A percentile compares a stretch with the other conserved stretches of the same genome.
phyloP scores from a whole-genome alignment of 2,888 invertebrate species.

The Leucoma salicis region DNA sequence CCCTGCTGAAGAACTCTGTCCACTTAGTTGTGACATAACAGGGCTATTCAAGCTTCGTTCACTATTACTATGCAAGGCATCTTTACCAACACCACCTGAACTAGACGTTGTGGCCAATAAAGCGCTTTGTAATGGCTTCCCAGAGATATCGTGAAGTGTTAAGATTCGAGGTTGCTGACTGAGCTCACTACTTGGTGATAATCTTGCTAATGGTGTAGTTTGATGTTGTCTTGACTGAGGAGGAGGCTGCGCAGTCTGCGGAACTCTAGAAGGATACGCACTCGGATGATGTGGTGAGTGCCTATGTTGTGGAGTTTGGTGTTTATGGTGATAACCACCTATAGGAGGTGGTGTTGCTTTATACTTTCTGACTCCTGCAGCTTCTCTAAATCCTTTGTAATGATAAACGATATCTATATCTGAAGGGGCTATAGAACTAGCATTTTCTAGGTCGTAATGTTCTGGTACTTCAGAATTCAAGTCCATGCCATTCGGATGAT shows the following conservation, averaged over 20 bases:
- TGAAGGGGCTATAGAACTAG: slow-evolving; percentile 98
- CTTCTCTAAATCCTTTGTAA: slow-evolving; percentile 96
- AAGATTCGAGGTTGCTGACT: slow-evolving; percentile 96
- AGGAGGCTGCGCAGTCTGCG: slow-evolving; percentile 86
- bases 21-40: slow-evolving; percentile 95
- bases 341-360: slow-evolving; percentile 93
- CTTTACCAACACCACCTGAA: slow-evolving; percentile 93
- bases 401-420: slow-evolving; percentile 98
- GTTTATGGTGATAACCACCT: slow-evolving; percentile 89
- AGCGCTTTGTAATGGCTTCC: slow-evolving; percentile 94
- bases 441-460: slow-evolving; percentile 98
- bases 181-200: slow-evolving; percentile 95
- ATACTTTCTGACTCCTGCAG: slow-evolving; percentile 91
- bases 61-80: slow-evolving; percentile 94
- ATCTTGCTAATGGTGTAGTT: slow-evolving; percentile 93
- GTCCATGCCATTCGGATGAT: slow-evolving; percentile 88
- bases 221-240: slow-evolving; percentile 89
- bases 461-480: slow-evolving; percentile 91
- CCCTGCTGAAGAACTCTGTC: slow-evolving; percentile 91
- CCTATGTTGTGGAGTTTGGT: slow-evolving; percentile 87
- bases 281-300: slow-evolving; percentile 90
- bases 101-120: slow-evolving; percentile 94
- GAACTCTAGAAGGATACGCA: slow-evolving; percentile 88
- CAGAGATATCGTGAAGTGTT: slow-evolving; percentile 96
- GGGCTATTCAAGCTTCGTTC: slow-evolving; percentile 96